Percentiles rank a stretch among this genome's conserved stretches.
Evolutionary conservation across 23 tunicate species (phyloP).

Genomic region (Phallusia fumigata): DNA sequence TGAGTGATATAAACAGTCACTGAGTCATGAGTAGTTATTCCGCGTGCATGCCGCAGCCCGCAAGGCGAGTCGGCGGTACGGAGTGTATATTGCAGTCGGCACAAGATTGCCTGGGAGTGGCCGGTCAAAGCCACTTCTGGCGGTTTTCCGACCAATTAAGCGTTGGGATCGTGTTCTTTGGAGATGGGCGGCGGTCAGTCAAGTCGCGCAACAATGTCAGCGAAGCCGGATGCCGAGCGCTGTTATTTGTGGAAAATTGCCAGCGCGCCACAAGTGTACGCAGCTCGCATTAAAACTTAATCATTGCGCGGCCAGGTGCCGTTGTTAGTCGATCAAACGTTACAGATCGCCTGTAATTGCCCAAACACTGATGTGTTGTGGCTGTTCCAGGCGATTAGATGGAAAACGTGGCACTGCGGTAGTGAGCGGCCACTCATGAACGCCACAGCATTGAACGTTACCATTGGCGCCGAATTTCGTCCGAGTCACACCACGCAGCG

Average conservation of each 20-base stretch:
- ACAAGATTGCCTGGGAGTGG: too few relatives aligned
- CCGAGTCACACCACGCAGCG: background rate
- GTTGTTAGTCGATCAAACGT: background rate
- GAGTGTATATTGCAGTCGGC: too few relatives aligned
- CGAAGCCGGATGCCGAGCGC: background rate
- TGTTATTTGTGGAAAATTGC: background rate
- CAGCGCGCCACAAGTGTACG: background rate
- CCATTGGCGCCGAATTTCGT: background rate
- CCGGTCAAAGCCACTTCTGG: too few relatives aligned
- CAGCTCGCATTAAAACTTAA: background rate
- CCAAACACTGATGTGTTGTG: background rate
- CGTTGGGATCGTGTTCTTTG: too few relatives aligned
- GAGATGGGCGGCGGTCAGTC: too few relatives aligned
- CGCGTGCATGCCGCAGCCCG: too few relatives aligned
- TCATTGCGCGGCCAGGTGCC: background rate
- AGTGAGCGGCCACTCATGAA: too few relatives aligned
- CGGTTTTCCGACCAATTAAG: too few relatives aligned
- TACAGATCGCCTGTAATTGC: background rate
- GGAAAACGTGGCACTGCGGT: conserved; percentile 1
- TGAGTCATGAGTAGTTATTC: too few relatives aligned
- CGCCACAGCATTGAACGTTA: too few relatives aligned
- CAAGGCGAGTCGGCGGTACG: too few relatives aligned
- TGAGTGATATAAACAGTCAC: too few relatives aligned
- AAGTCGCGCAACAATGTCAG: background rate
- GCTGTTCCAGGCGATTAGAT: background rate